Base-by-base conservation (phyloP, 2,888 invertebrate species). In the Calameuta idolon region DNA sequence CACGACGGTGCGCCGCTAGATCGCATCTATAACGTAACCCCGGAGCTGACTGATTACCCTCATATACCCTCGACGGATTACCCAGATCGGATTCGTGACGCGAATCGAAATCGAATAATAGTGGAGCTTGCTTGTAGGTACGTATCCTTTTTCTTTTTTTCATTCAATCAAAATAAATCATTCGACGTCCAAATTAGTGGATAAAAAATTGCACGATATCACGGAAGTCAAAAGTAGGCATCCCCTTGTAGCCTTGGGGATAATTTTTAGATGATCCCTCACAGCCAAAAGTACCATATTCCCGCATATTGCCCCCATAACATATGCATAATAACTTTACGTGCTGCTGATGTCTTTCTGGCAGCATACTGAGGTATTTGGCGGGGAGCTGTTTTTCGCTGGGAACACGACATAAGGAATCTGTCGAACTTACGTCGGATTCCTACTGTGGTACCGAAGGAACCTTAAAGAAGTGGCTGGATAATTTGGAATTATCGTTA, bases 31-130 rank as follows among this genome's bases (percentile, higher is more conserved):
- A 68, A 75, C 75, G 68, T 55, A 69, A 68, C 55, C 35, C 68
- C 75, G 37, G 79, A 82, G 78, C 83, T 89, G 89, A 89, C 85
- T 89, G 88, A 89, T 89, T 84, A 84, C 87, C 85, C 84, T 87
- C 89, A 87, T 87, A 86, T 86, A 84, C 78, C 85, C 80, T 81
- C 84, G 84, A 85, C 84, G 85, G 87, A 87, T 89, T 84, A 87
- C 82, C 83, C 80, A 80, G 85, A 87, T 85, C 84, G 82, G 79
- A 80, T 85, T 85, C 89, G 89, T 89, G 89, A 88, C 86, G 81
- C 81, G 88, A 88, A 85, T 74, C 55, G 55, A 55, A 55, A 55
- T 55, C 55, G 55, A 55, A 55, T 55, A 23, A 55, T 55, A 55
- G 55, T 9, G 15, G 23, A 23, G 55, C 55, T 55, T 55, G 55